Percentiles rank a stretch among this genome's conserved stretches.
Evolutionary conservation across 2,113 vertebrate species (phyloP).

Genomic region (Helogale parvula): DNA sequence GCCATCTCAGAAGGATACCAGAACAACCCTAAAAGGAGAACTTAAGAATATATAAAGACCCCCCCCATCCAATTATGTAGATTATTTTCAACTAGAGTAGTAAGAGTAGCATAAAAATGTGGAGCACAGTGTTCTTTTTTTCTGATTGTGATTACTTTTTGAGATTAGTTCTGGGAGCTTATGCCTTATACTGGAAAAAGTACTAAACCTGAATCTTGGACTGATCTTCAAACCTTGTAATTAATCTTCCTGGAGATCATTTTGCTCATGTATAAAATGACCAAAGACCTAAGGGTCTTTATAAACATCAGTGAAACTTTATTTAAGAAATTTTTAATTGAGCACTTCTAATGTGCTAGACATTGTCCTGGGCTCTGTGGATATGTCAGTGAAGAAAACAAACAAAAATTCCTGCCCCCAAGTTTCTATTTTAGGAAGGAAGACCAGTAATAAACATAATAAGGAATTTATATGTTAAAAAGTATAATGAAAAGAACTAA

Average conservation of each 20-base stretch:
- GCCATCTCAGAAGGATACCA: neutral
- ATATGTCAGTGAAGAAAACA: neutral
- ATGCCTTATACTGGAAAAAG: neutral
- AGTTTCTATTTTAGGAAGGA: neutral
- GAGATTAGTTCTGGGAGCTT: neutral
- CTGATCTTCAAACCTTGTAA: neutral
- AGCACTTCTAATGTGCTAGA: neutral
- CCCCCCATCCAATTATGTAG: neutral
- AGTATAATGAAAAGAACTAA: neutral
- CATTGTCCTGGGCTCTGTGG: neutral
- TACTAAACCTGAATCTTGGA: neutral
- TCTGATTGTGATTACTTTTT: neutral
- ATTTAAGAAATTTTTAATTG: neutral
- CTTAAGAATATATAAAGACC: neutral
- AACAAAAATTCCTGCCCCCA: neutral
- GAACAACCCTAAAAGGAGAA: neutral
- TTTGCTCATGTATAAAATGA: neutral
- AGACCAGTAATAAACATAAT: neutral
- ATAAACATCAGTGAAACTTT: neutral
- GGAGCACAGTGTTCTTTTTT: neutral
- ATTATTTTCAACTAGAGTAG: neutral
- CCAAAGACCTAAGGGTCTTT: neutral
- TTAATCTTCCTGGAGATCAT: neutral
- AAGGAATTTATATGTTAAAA: slow-evolving; percentile 4
- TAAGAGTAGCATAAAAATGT: slow-evolving; percentile 7